A percentile compares a stretch with the other conserved stretches of the same genome.
phyloP scores from a whole-genome alignment of 2,888 invertebrate species.

The Polydesmus complanatus region DNA sequence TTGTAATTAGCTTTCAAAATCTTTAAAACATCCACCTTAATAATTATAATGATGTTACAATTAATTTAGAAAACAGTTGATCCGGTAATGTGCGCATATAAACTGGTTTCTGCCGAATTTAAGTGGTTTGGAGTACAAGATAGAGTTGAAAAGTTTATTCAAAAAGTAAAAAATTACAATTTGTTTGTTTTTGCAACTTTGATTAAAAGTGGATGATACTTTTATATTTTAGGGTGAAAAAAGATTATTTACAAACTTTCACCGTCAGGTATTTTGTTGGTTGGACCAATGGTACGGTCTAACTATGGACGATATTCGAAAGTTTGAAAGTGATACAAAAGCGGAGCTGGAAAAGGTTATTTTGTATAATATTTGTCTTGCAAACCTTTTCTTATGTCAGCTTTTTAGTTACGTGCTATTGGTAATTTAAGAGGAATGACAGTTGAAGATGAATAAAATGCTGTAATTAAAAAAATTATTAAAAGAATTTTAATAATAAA shows the following conservation, averaged over 20 bases:
- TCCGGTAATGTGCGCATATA: constrained; percentile 96
- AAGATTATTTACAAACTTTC: constrained; percentile 93
- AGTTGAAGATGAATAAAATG: neutral
- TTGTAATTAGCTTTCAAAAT: constrained; percentile 44
- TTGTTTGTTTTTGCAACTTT: neutral
- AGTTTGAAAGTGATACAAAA: constrained; percentile 88
- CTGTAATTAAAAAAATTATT: no score
- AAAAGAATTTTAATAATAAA: no score
- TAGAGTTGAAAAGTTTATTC: constrained; percentile 84
- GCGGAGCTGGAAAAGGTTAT: constrained; percentile 59
- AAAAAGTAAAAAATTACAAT: constrained; percentile 42
- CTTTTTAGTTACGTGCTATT: neutral
- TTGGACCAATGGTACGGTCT: constrained; percentile 96
- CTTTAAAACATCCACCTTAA: no score
- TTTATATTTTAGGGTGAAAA: constrained; percentile 54
- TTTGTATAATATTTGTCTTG: no score
- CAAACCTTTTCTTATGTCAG: no score
- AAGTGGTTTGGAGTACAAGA: constrained; percentile 94
- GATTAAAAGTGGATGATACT: no score
- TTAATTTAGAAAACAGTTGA: constrained; percentile 1
- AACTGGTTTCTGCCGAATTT: constrained; percentile 91
- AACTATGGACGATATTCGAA: constrained; percentile 95
- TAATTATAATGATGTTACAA: no score
- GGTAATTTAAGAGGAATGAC: neutral
- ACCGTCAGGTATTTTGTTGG: constrained; percentile 98